Evolutionary conservation across 1,140 invertebrate genomes (phyloP), one percentile per base, ranked within the genome.

Genomic region (Anastrepha obliqua): DNA sequence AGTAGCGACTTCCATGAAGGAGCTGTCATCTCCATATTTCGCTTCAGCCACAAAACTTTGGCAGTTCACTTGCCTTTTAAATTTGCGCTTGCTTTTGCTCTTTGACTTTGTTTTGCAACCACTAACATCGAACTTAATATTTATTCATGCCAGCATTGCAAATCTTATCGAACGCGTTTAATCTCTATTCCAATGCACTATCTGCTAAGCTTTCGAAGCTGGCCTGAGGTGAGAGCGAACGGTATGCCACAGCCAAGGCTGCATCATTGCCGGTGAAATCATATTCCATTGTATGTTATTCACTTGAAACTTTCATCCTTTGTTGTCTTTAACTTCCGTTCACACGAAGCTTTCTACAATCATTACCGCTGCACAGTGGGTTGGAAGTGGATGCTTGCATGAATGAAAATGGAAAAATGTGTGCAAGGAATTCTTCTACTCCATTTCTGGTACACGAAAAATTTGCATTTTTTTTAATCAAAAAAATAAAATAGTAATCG

Each of bases 291-390:
- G 74, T 81, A 81, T 81, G 70, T 55, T 51, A 55, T 81, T 55
- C 74, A 81, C 74, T 81, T 81, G n/a, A 51, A 81, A 81, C n/a
- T 81, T 81, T 47, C 29, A 81, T 20, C 74, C 55, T 81, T 81
- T 81, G 74, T 81, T 81, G 74, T 81, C 74, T 81, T 81, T 81
- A 81, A 81, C 47, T 81, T 81, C 74, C 74, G 74, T 81, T 81
- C 74, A 55, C 74, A 81, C 74, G 74, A 81, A 81, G 74, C 74
- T 81, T 81, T 81, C n/a, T 55, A 4, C 74, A 20, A 55, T 81
- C 74, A 81, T 81, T 81, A 81, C 47, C 47, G 74, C 15, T 29
- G 74, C 47, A 81, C n/a, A 29, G 74, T 81, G 74, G n/a, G n/a
- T 3, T 2, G 5, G 20, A 74, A 58, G 47, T 55, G 44, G 17